Evolutionary conservation across 2,113 vertebrate species (phyloP), one percentile per base, ranked within the genome.

Genomic region (Oryzias javanicus): DNA sequence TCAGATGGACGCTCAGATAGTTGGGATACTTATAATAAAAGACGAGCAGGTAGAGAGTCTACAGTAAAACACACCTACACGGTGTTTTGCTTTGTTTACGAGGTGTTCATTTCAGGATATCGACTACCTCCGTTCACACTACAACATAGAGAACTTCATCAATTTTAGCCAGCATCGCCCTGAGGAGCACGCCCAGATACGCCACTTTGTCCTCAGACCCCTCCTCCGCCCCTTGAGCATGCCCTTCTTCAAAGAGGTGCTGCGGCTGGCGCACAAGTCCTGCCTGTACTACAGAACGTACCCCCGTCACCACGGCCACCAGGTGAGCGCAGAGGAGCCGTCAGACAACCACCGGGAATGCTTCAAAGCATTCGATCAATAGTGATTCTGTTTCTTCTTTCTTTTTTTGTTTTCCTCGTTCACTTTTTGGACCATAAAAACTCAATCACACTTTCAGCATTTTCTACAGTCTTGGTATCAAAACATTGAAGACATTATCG

Each of bases 81-180:
- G 25, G 35, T 35, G 29, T 35, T 35, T 35, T 35, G 6, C 29
- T 35, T 7, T 35, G 14, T 44, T 15, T 44, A 14, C 14, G 16
- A 14, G 1, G 6, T 35, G 7, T 35, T 2, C 48, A 6, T 25
- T 25, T 64, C 79, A 99, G 97, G 93, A 98, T 48, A 62, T 92
- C 1, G 93, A 96, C 54, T 98, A 91, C 72, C 86, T 98, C 47
- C 89, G 83, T 0, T 90, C 94, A 4, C 93, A 92, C 84, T 99
- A 94, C 88, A 92, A 93, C 81, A 89, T 97, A 1, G 97, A 99
- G 79, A 92, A 93, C 74, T 98, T 98, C 76, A 91, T 98, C 82
- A 83, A 94, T 70, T 97, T 94, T 79, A 90, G 80, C 76, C 76
- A 92, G 20, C 82, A 97, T 71, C 71, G 89, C 77, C 75, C 44